Base-by-base conservation (phyloP, 2,797 vertebrate genomes). In the Enteromius viviparus region DNA sequence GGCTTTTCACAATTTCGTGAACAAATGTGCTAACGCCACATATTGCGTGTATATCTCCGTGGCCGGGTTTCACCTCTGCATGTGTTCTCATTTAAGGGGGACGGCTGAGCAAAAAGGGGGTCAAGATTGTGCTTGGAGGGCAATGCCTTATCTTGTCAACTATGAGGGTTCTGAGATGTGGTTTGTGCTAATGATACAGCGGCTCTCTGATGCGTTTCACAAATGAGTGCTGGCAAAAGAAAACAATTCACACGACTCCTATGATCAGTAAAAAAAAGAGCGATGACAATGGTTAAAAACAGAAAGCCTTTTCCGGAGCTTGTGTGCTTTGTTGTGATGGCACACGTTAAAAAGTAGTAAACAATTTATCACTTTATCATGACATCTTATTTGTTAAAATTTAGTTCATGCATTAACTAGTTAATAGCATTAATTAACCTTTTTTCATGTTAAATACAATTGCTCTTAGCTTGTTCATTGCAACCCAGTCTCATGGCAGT, bases 101-200 rank as follows among this genome's bases (percentile, higher is more conserved):
- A 80, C 87, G 89, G 87, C 88, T 84, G 90, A 91, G 84, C 69
- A 92, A 92, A 89, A 90, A 82, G 86, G 87, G 80, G 85, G 87
- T 81, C 87, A 86, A 47, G 84, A 82, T 78, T 62, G 76, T 12
- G 81, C 37, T 66, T 47, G 60, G 85, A 88, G 91, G 85, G 82
- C 90, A 86, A 91, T 65, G 81, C 79, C 89, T 93, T 91, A 91
- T 91, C 87, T 88, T 92, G 89, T 86, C 86, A 88, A 89, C 86
- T 85, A 88, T 89, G 87, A 90, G 89, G 88, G 87, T 91, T 92
- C 91, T 92, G 91, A 92, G 92, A 92, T 92, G 93, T 87, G 88
- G 90, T 82, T 81, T 40, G 68, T n/a, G 88, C 91, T 92, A 92
- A 90, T 85, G 82, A 89, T 85, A 85, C 74, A 76, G 51, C 6